These are phyloP conservation scores for Molanna angustata DNA, from an alignment of 2,888 invertebrate genomes.

Conservation along the genomic window DNA sequence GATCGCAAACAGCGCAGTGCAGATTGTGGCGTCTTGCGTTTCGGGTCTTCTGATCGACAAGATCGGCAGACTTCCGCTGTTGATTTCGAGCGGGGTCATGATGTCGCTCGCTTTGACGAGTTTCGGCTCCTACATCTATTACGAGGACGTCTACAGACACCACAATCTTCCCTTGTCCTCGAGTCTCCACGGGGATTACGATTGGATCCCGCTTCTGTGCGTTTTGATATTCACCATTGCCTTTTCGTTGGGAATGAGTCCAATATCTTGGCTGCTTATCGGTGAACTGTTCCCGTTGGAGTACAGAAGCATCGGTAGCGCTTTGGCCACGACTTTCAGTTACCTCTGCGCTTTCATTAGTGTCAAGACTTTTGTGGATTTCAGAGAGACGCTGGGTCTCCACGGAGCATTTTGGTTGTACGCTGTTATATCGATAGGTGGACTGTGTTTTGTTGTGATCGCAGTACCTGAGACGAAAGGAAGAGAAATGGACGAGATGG, in stretches of 20 bases:
- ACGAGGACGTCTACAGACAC: conserved; percentile 60
- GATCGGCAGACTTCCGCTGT: conserved; percentile 77
- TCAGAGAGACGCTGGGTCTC: conserved; percentile 68
- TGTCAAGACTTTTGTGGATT: conserved; percentile 79
- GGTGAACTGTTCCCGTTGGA: conserved; percentile 71
- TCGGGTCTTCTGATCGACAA: conserved; percentile 83
- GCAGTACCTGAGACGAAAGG: conserved; percentile 91
- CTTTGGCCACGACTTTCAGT: conserved; percentile 76
- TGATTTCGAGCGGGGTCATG: conserved; percentile 78
- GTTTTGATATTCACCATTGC: conserved; percentile 80
- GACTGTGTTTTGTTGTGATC: conserved; percentile 77
- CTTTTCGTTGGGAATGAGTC: conserved; percentile 75
- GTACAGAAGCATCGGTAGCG: conserved; percentile 65
- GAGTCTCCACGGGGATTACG: conserved; percentile 57
- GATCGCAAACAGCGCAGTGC: conserved; percentile 79
- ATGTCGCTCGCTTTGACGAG: conserved; percentile 82
- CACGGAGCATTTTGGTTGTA: conserved; percentile 88
- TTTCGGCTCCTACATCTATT: conserved; percentile 82
- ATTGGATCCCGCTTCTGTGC: conserved; percentile 83
- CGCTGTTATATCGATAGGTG: conserved; percentile 73
- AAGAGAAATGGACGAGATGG: conserved; percentile 84
- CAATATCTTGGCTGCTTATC: conserved; percentile 69
- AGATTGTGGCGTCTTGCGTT: conserved; percentile 75
- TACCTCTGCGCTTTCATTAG: conserved; percentile 84
- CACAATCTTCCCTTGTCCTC: conserved; percentile 28